phyloP scores from a whole-genome alignment of 1,140 invertebrate genomes.

The Polyergus mexicanus region DNA sequence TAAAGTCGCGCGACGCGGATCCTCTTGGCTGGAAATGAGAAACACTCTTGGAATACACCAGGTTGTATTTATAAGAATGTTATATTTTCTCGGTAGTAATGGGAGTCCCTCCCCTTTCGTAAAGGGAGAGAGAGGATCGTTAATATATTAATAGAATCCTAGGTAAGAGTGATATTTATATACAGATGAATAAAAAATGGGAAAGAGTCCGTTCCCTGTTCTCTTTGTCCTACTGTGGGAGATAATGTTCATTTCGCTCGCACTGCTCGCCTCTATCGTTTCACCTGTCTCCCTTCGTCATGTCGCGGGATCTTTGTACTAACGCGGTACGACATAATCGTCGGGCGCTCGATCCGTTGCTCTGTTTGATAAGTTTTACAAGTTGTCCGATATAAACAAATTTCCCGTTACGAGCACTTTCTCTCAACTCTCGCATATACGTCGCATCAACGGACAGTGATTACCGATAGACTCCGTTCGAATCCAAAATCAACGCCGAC shows the following conservation, averaged over 20 bases:
- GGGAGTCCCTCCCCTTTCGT: slow-evolving; percentile 79
- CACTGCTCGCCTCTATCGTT: slow-evolving; percentile 27
- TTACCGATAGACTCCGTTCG: neutral
- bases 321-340: slow-evolving; percentile 65
- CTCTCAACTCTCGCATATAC: neutral
- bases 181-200: slow-evolving; percentile 86
- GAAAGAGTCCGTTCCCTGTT: slow-evolving; percentile 62
- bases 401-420: slow-evolving; percentile 12
- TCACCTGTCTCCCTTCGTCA: slow-evolving; percentile 17
- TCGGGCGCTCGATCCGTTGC: slow-evolving; percentile 52
- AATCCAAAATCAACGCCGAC: neutral
- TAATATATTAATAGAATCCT: slow-evolving; percentile 86
- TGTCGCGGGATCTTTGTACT: slow-evolving; percentile 75
- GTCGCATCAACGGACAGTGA: neutral
- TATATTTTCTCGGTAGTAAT: slow-evolving; percentile 83
- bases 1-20: neutral
- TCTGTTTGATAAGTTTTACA: slow-evolving; percentile 64
- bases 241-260: slow-evolving; percentile 51
- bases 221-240: slow-evolving; percentile 50
- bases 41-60: slow-evolving; percentile 58
- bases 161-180: slow-evolving; percentile 84
- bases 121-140: slow-evolving; percentile 75
- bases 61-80: slow-evolving; percentile 86
- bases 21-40: slow-evolving; percentile 55
- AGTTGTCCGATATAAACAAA: slow-evolving; percentile 31